phyloP scores from a whole-genome alignment of 2,888 invertebrate species.

The Yponomeuta plumbellus region DNA sequence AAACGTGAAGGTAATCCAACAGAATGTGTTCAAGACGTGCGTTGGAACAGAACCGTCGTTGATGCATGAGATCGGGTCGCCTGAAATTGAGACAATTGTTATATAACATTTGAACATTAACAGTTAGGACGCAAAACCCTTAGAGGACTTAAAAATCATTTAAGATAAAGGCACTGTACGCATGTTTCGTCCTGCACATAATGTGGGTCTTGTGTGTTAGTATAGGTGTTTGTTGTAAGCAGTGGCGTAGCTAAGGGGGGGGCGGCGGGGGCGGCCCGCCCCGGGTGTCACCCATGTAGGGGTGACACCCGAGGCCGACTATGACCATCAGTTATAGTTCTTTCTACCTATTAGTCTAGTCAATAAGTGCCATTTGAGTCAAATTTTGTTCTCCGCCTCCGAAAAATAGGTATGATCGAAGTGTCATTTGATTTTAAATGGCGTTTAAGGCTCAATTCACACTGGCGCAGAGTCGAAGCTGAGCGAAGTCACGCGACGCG shows the following conservation, averaged over 20 bases:
- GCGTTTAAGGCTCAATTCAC: no score
- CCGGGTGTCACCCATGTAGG: background rate
- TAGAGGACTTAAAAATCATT: background rate
- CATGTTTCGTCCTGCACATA: background rate
- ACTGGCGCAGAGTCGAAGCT: no score
- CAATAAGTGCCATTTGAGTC: no score
- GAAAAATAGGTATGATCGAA: no score
- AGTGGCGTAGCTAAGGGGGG: background rate
- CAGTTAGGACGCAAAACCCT: background rate
- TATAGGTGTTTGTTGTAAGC: background rate
- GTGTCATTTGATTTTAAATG: no score
- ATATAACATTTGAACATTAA: background rate
- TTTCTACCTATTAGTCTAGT: no score
- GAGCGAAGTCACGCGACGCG: no score
- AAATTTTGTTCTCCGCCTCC: no score
- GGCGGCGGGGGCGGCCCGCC: no score
- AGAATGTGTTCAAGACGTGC: conserved; percentile 91
- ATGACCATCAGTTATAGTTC: no score
- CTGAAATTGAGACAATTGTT: conserved; percentile 58
- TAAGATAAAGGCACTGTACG: background rate
- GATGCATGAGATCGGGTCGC: conserved; percentile 92
- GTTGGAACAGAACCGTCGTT: conserved; percentile 86
- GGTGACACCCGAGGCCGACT: background rate
- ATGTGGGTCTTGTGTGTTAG: background rate
- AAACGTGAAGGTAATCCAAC: conserved; percentile 94